These are phyloP conservation scores for Gnathonemus echidnorhynchus DNA, from an alignment of 2,113 vertebrate genomes.

Conservation along the genomic window DNA sequence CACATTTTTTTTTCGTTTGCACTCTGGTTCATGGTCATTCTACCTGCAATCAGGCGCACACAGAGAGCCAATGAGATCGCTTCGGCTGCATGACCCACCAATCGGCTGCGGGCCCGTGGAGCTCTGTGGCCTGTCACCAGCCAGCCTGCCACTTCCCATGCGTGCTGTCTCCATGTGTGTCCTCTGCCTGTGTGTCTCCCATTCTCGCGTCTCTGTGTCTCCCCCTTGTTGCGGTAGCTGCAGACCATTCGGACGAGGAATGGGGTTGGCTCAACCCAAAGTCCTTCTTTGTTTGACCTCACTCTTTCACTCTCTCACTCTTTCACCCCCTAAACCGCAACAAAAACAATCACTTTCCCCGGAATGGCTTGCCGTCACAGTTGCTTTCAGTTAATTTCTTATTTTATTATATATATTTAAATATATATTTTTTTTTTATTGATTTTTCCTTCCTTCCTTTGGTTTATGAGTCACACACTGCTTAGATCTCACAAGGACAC, in stretches of 20 bases:
- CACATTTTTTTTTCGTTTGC: background rate
- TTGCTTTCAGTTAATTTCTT: constrained; percentile 10
- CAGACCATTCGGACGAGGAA: background rate
- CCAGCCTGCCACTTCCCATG: background rate
- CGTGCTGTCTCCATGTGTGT: background rate
- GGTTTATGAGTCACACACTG: constrained; percentile 12
- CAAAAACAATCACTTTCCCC: background rate
- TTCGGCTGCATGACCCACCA: constrained; percentile 17
- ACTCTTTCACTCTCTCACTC: background rate
- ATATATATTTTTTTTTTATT: background rate
- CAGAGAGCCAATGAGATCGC: background rate
- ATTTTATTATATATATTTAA: background rate
- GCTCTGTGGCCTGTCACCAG: background rate
- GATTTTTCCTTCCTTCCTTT: constrained; percentile 11
- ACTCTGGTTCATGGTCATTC: constrained; percentile 6
- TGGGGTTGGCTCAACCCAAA: background rate
- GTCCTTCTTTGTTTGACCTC: background rate
- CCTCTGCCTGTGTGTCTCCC: background rate
- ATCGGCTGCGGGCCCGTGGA: background rate
- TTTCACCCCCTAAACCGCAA: constrained; percentile 9
- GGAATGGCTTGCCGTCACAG: constrained; percentile 16
- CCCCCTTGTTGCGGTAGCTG: background rate
- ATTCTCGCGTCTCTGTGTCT: background rate
- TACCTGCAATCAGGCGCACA: background rate
- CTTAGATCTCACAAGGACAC: constrained; percentile 11